Evolutionary conservation across 2,888 invertebrate genomes (phyloP), one percentile per base, ranked within the genome.

Genomic region (Diploptera punctata): DNA sequence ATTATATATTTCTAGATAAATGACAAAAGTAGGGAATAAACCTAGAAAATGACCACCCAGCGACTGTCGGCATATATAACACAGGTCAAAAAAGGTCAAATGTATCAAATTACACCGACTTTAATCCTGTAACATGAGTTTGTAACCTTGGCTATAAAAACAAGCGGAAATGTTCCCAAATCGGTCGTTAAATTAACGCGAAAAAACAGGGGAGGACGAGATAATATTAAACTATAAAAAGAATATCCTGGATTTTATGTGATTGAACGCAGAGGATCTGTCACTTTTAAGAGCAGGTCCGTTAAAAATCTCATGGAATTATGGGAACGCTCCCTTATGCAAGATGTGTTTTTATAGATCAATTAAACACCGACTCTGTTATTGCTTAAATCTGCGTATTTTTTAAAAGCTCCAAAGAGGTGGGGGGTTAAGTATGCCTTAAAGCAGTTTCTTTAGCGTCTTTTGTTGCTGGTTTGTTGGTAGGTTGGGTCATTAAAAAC

Each of bases 171-270:
- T 24, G 65, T 21, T 26, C 65, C 65, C 65, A 65, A 26, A 65
- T 65, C 47, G 24, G 44, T 47, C 65, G 65, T 65, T 65, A 65
- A 65, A 9, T 13, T 65, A 47, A 65, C 16, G 65, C 57, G 21
- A 57, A 13, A 57, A 24, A 24, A 31, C 4, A 24, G 33, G n/a
- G n/a, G n/a, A 33, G 16, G 29, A 29, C 16, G 26, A 4, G 57
- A 7, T 57, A 57, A 57, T 57, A 57, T 57, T 57, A 57, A 57
- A 57, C 57, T 57, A 57, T 57, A 57, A 57, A 57, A 57, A 57
- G 26, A n/a, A 57, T 57, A 57, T 57, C 26, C 57, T 16, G 57
- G 1, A n/a, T 57, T 57, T 57, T 57, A 57, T 57, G 57, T 57
- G 57, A 57, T 57, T 57, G 57, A 57, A 29, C 52, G 29, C 26